Base-by-base conservation (phyloP, 2,797 vertebrate genomes). In the Anguilla obscura region DNA sequence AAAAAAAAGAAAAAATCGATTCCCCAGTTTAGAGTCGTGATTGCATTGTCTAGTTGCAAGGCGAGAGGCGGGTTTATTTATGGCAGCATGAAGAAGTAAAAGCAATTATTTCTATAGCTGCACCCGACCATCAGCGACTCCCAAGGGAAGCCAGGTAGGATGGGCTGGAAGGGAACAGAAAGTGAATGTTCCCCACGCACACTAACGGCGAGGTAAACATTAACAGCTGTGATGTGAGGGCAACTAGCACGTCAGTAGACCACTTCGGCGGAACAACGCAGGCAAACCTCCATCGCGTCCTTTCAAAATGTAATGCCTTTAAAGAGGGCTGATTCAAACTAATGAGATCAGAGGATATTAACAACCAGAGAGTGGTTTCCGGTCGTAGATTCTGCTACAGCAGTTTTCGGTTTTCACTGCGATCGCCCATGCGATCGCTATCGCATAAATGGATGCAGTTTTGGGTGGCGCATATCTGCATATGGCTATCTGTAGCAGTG, bases 21-120 rank as follows among this genome's bases (percentile, higher is more conserved):
- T 54, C 52, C 52, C 52, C 12, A 10, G 52, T 54, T 54, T 69
- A 5, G 24, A 3, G 14, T 27, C n/a, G 21, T 69, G 14, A 58
- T 16, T 58, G 56, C 56, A 14, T 58, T 16, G 56, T 71, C 69
- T 84, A 82, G 54, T 87, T 52, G 86, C 76, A 9, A 69, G 50
- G 88, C 86, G 86, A 66, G 2, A 85, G 45, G 33, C 52, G 0
- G 27, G 85, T 85, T 88, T 89, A 86, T 88, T 86, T 87, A 86
- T 86, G 86, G 84, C 54, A 50, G 2, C 30, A 24, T 14, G 71
- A 82, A 85, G 60, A 86, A 89, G 48, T 50, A 71, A 30, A 48
- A 58, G 48, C 7, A 33, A 30, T 30, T 24, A 45, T 0, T 8
- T n/a, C 48, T 48, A 45, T 50, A 21, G 33, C 54, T 85, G 52